Evolutionary conservation across 2,797 vertebrate species (phyloP).

Genomic region (Iguana delicatissima): DNA sequence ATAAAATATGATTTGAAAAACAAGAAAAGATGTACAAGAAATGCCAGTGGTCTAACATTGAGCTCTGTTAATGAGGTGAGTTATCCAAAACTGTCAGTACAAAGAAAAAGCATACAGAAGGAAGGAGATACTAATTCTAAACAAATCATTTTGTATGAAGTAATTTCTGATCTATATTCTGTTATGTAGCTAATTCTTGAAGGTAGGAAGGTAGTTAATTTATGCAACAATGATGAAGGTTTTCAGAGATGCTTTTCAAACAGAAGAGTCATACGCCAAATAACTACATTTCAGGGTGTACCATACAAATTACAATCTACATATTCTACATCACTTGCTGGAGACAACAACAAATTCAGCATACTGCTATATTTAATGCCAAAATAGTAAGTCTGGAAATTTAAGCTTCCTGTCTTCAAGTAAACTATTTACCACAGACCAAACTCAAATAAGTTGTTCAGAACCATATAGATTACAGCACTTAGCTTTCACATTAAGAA

Average conservation of each 20-base stretch:
- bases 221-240: constrained; percentile 50
- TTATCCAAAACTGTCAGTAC: not conserved
- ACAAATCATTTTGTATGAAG: not conserved
- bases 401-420: constrained; percentile 24
- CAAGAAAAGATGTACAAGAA: not conserved
- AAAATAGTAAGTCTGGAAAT: constrained; percentile 56
- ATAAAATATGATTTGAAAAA: not conserved
- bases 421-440: constrained; percentile 19
- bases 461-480: constrained; percentile 20
- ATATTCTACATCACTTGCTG: constrained; percentile 38
- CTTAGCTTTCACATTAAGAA: constrained; percentile 22
- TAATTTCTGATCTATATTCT: constrained; percentile 48
- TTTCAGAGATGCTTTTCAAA: constrained; percentile 56
- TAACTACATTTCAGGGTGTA: constrained; percentile 40
- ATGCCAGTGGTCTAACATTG: not conserved
- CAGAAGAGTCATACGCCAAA: constrained; percentile 30
- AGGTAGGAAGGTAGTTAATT: constrained; percentile 56
- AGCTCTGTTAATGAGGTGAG: not conserved
- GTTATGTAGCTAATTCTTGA: constrained; percentile 41
- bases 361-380: not conserved
- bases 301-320: constrained; percentile 51
- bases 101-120: constrained; percentile 15
- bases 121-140: not conserved
- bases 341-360: constrained; percentile 49
- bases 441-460: constrained; percentile 37